Conservation (phyloP, 2,113 vertebrate genomes). For the Catharus fuscescens region DNA sequence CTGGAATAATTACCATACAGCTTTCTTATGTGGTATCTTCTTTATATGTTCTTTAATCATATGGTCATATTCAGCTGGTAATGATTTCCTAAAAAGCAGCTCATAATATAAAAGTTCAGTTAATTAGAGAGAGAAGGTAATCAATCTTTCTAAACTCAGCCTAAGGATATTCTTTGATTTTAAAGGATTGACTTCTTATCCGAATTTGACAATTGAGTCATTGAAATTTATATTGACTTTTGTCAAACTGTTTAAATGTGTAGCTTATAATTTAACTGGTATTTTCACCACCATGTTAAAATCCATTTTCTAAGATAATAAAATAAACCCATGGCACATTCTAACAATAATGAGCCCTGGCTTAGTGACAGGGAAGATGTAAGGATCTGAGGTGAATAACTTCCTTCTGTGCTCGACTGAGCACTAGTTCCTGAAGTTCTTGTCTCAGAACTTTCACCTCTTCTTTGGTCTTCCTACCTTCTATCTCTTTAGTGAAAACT, state of each 20-base stretch:
- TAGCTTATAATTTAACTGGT: neutral
- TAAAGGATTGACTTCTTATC: neutral
- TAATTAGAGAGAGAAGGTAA: neutral
- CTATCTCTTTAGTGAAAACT: neutral
- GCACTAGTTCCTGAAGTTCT: neutral
- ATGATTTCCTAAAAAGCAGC: slow-evolving; percentile 6
- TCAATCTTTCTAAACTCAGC: slow-evolving; percentile 12
- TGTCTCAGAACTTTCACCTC: neutral
- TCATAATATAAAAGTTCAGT: slow-evolving; percentile 15
- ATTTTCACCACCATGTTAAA: neutral
- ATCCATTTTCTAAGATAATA: neutral
- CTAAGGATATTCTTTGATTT: slow-evolving; percentile 20
- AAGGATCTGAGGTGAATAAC: neutral
- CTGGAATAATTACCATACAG: slow-evolving; percentile 58
- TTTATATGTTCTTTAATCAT: slow-evolving; percentile 16
- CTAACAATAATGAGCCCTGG: neutral
- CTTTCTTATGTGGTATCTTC: slow-evolving; percentile 35
- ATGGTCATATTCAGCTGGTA: neutral
- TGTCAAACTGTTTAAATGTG: neutral
- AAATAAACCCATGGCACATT: neutral
- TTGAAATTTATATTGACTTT: slow-evolving; percentile 11
- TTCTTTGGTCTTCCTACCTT: neutral
- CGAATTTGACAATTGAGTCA: slow-evolving; percentile 32
- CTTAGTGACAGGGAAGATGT: neutral
- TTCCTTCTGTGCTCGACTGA: neutral